Percentiles rank a stretch among this genome's conserved stretches.
phyloP scores from a whole-genome alignment of 2,888 invertebrate species.

The Rhingia rostrata region DNA sequence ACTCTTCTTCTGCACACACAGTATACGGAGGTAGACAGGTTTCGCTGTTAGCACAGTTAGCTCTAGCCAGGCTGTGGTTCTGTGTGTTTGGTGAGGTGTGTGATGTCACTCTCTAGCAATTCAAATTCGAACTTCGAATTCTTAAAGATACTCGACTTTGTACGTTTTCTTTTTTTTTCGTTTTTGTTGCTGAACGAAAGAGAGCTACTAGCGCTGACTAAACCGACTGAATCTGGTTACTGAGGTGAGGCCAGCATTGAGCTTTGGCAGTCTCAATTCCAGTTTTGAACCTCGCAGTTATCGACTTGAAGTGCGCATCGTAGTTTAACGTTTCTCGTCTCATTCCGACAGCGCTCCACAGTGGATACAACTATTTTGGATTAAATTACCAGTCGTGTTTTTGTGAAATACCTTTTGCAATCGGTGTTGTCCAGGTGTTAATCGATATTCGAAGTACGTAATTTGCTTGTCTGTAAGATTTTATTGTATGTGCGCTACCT shows the following conservation, averaged over 20 bases:
- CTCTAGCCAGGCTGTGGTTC: constrained; percentile 22
- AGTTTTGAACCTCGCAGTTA: constrained; percentile 64
- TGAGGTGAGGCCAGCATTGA: constrained; percentile 56
- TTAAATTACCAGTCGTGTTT: constrained; percentile 30
- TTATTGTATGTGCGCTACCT: constrained; percentile 47
- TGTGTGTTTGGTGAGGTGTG: constrained; percentile 55
- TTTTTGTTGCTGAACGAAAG: constrained; percentile 14
- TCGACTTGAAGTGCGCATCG: constrained; percentile 43
- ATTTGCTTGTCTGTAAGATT: constrained; percentile 16
- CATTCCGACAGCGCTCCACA: constrained; percentile 36
- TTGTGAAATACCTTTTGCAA: constrained; percentile 47
- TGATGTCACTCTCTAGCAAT: constrained; percentile 69
- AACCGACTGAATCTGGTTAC: constrained; percentile 67
- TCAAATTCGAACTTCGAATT: constrained; percentile 68
- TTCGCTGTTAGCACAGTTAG: constrained; percentile 61
- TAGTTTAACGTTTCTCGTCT: constrained; percentile 36
- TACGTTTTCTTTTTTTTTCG: constrained; percentile 20
- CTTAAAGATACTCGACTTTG: constrained; percentile 36
- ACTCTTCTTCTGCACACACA: not conserved
- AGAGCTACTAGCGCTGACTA: constrained; percentile 13
- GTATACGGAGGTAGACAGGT: constrained; percentile 44
- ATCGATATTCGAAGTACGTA: constrained; percentile 71
- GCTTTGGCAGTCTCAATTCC: constrained; percentile 73
- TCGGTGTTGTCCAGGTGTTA: constrained; percentile 61
- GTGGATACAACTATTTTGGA: constrained; percentile 18